Percentiles rank a stretch among this genome's conserved stretches.
Conservation (phyloP, 2,888 invertebrate species). For the Cordylochernes scorpioides region DNA sequence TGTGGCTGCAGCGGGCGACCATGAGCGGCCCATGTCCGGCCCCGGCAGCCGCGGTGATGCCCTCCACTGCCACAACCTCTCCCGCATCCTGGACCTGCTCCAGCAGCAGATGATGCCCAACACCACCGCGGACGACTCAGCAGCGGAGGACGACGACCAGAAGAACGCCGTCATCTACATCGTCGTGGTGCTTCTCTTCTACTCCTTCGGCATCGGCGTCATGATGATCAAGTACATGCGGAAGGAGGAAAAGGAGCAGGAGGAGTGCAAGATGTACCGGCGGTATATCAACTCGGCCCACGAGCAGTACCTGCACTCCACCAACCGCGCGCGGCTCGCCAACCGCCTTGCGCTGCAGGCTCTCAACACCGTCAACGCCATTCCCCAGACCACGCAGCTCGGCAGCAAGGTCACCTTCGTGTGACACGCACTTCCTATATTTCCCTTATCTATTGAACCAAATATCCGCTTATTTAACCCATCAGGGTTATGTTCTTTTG, state of each 20-base stretch:
- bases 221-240: conserved; percentile 17
- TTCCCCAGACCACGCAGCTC: conserved; percentile 13
- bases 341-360: conserved; percentile 16
- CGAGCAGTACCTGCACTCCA: conserved; percentile 9
- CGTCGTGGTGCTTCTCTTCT: conserved; percentile 17
- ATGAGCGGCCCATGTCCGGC: no score
- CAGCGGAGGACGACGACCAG: conserved; percentile 4
- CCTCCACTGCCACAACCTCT: conserved; percentile 9
- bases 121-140: no score
- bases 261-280: conserved; percentile 20
- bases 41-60: no score
- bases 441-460: no score
- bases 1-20: no score
- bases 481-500: no score
- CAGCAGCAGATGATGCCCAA: conserved; percentile 2
- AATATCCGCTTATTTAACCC: no score
- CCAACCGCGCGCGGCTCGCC: conserved; percentile 13
- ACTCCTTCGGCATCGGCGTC: conserved; percentile 16
- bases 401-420: conserved; percentile 15
- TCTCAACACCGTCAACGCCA: conserved; percentile 16
- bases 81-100: conserved; percentile 2
- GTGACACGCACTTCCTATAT: no score
- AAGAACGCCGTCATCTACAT: conserved; percentile 18
- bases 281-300: conserved; percentile 17
- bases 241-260: conserved; percentile 17